These are phyloP conservation scores for Drosophila busckii DNA, from an alignment of 1,140 invertebrate genomes.

Conservation along the genomic window DNA sequence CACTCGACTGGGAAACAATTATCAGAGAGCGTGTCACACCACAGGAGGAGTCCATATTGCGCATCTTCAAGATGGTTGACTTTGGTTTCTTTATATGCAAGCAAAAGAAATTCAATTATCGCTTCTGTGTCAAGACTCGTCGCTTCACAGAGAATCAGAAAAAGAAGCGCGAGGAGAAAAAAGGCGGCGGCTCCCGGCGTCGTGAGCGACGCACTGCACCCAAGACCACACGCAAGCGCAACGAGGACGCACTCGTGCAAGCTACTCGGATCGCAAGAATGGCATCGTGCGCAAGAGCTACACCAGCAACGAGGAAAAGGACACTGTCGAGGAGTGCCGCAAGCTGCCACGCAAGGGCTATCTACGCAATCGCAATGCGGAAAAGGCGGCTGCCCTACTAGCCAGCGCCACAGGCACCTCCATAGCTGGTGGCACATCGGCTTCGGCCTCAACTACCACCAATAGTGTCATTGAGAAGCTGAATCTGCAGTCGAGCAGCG, in stretches of 20 bases:
- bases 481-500: conserved; percentile 68
- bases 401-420: conserved; percentile 57
- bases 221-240: conserved; percentile 73
- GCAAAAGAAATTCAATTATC: conserved; percentile 78
- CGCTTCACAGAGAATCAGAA: conserved; percentile 83
- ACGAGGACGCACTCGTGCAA: conserved; percentile 79
- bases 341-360: conserved; percentile 73
- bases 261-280: conserved; percentile 76
- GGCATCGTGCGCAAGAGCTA: conserved; percentile 76
- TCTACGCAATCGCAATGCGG: conserved; percentile 70
- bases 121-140: conserved; percentile 73
- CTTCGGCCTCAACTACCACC: conserved; percentile 68
- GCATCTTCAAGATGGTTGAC: conserved; percentile 85
- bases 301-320: conserved; percentile 77
- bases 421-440: conserved; percentile 61
- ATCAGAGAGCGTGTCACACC: conserved; percentile 81
- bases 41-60: conserved; percentile 84
- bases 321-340: conserved; percentile 73
- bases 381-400: conserved; percentile 56
- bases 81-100: conserved; percentile 82
- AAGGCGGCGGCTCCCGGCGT: conserved; percentile 57
- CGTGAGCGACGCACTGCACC: conserved; percentile 70
- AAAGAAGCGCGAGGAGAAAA: conserved; percentile 82
- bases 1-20: conserved; percentile 84
- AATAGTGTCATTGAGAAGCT: conserved; percentile 74